A percentile compares a stretch with the other conserved stretches of the same genome.
Conservation (phyloP, 2,113 vertebrate genomes). For the Uria lomvia region DNA sequence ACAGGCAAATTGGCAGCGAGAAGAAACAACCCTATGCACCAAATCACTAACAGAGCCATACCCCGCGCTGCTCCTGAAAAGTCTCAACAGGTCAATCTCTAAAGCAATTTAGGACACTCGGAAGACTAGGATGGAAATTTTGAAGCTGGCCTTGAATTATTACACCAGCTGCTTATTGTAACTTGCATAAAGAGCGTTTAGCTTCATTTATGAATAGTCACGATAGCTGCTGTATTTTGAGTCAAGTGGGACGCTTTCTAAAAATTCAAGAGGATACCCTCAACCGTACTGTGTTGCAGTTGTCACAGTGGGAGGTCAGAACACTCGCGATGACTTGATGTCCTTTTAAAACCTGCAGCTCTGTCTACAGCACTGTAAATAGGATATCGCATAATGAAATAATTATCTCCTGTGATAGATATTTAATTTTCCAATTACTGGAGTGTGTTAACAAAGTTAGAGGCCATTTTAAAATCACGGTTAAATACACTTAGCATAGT, state of each 20-base stretch:
- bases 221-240: not conserved
- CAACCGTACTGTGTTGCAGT: not conserved
- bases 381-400: not conserved
- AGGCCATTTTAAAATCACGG: not conserved
- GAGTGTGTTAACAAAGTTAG: not conserved
- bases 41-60: too few relatives aligned
- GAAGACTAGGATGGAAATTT: not conserved
- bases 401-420: not conserved
- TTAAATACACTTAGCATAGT: not conserved
- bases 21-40: fast-evolving
- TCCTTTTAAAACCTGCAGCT: not conserved
- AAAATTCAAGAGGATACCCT: not conserved
- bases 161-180: not conserved
- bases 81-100: not conserved
- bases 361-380: not conserved
- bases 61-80: not conserved
- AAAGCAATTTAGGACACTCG: not conserved
- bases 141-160: not conserved
- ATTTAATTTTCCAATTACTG: not conserved
- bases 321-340: not conserved
- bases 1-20: not conserved
- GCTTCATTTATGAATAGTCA: not conserved
- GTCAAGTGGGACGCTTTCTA: not conserved
- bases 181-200: not conserved
- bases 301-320: not conserved